Percentiles rank a stretch among this genome's conserved stretches.
phyloP scores from a whole-genome alignment of 2,797 vertebrate genomes.

The Chelmon rostratus region DNA sequence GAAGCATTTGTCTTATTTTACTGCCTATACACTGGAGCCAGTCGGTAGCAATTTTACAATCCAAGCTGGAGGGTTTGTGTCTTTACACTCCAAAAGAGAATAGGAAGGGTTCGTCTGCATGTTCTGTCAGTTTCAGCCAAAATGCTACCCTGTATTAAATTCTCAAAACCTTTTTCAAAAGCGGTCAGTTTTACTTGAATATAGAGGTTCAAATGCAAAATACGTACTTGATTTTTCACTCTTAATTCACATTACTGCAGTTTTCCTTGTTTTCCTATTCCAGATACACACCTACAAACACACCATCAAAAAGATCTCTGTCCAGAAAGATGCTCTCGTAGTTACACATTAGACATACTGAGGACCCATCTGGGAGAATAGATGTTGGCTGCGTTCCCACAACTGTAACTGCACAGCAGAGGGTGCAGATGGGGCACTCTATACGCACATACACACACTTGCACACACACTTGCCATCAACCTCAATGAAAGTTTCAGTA shows the following conservation, averaged over 20 bases:
- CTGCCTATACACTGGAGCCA: conserved; percentile 56
- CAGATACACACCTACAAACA: background rate
- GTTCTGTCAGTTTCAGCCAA: conserved; percentile 7
- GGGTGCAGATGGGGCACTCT: conserved; percentile 69
- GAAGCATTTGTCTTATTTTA: conserved; percentile 76
- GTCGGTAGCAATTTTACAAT: conserved; percentile 48
- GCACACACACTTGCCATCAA: conserved; percentile 22
- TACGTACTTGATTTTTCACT: background rate
- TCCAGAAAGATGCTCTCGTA: conserved; percentile 59
- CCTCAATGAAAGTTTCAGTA: conserved; percentile 31
- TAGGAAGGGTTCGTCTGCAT: background rate
- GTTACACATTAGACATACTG: conserved; percentile 63
- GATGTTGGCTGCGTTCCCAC: conserved; percentile 71
- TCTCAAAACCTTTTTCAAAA: background rate
- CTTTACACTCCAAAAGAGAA: conserved; percentile 19
- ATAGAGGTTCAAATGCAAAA: conserved; percentile 23
- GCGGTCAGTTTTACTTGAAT: conserved; percentile 5
- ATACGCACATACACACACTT: conserved; percentile 34
- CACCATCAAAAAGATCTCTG: conserved; percentile 25
- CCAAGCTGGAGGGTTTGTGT: conserved; percentile 51
- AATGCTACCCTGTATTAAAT: background rate
- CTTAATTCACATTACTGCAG: background rate
- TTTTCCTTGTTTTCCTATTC: background rate
- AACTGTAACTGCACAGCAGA: conserved; percentile 67
- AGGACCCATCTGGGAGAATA: conserved; percentile 71